Evolutionary conservation across 2,888 invertebrate species (phyloP), one percentile per base, ranked within the genome.

Genomic region (Drosophila macrospina): DNA sequence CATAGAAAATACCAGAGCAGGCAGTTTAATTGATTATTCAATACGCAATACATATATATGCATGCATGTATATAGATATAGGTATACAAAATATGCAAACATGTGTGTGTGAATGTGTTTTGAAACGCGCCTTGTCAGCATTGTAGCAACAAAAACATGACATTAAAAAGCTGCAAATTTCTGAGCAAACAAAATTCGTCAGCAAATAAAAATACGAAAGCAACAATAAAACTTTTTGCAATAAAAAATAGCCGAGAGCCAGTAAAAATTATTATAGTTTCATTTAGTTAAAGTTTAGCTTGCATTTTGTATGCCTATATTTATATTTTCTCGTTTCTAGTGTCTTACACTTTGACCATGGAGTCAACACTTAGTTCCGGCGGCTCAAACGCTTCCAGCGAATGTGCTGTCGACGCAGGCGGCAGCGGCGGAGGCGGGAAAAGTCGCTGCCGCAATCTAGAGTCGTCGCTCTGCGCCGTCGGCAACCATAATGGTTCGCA

Each of bases 311-410:
- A 15, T 39, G 30, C 16, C 13, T 34, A n/a, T 8, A 20, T 36
- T 44, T 41, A 7, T 5, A 11, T 20, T 16, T 28, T 1, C 4
- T 30, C 16, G 5, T 26, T 45, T 60, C 1, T 13, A 60, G 57
- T 67, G 64, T 60, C 37, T 45, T n/a, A 50, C 72, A 77, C 77
- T 72, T 74, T 60, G 52, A 69, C 42, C 48, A 88, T 86, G 88
- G 85, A 86, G 69, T 59, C 79, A 28, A 73, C 76, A 50, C 59
- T 80, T 34, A 86, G 86, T 77, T 89, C 89, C 13, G 89, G 90
- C 48, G 91, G 89, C 59, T 91, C 90, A 0, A 89, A 89, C 63
- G 87, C 89, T 63, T 90, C 90, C 69, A 90, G 91, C 50, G 90
- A 89, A 60, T 87, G 87, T 64, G 86, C 83, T 63, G 79, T 86